A percentile compares a stretch with the other conserved stretches of the same genome.
Evolutionary conservation across 2,888 invertebrate genomes (phyloP).

Genomic region (Apotomis capreana): DNA sequence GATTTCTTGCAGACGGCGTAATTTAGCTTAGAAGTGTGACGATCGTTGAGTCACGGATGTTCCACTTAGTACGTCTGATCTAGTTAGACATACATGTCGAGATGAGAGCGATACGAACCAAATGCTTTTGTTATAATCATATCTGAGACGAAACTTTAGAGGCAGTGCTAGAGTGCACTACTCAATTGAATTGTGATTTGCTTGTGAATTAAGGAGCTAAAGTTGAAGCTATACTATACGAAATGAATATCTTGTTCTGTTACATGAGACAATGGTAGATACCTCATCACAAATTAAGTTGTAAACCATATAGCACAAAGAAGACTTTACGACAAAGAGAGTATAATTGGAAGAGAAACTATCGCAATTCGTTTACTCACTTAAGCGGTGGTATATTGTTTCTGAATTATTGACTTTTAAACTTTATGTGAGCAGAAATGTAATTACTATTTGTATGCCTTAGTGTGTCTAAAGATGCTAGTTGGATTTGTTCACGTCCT

Average conservation of each 20-base stretch:
- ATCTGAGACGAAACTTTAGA: not conserved
- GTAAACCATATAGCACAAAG: not conserved
- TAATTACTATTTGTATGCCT: conserved; percentile 17
- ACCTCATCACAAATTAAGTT: not conserved
- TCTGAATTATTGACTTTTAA: not conserved
- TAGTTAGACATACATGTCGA: conserved; percentile 39
- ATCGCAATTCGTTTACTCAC: not conserved
- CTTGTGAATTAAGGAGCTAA: no score
- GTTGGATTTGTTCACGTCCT: conserved; percentile 53
- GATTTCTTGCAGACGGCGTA: conserved; percentile 47
- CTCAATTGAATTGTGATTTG: not conserved
- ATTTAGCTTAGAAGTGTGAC: conserved; percentile 49
- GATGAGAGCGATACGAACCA: conserved; percentile 39
- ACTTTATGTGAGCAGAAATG: not conserved
- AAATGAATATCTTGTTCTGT: not conserved
- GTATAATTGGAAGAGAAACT: not conserved
- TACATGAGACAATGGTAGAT: not conserved
- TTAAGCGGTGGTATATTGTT: not conserved
- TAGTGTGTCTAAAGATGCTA: not conserved
- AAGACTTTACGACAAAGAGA: not conserved
- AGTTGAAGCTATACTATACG: not conserved
- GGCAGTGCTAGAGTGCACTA: not conserved
- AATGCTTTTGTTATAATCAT: conserved; percentile 18
- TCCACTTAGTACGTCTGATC: conserved; percentile 47
- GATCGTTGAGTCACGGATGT: conserved; percentile 47